Conservation (phyloP, 2,888 invertebrate genomes). For the Amblyjoppa proteus region DNA sequence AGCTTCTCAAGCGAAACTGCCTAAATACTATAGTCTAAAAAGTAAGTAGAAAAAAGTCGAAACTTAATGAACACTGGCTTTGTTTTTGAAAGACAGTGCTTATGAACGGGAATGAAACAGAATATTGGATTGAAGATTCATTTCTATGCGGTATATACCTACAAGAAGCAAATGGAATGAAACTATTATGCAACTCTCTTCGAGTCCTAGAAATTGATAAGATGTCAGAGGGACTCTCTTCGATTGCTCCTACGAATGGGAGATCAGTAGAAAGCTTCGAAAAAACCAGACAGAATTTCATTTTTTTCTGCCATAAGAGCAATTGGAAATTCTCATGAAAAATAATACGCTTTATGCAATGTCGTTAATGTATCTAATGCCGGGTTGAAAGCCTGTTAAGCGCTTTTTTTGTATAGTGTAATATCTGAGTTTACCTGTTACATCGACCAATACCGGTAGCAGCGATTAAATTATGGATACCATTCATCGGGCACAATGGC, state of each 20-base stretch:
- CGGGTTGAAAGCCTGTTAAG: conserved; percentile 2
- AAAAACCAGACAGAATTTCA: not conserved
- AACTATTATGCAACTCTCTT: not conserved
- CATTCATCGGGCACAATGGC: conserved; percentile 12
- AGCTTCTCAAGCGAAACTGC: conserved; percentile 58
- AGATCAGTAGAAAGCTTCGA: not conserved
- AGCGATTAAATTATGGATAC: conserved; percentile 16
- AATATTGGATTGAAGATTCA: conserved; percentile 1
- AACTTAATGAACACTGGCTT: conserved; percentile 6
- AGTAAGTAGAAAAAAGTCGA: conserved; percentile 49
- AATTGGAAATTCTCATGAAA: conserved; percentile 19
- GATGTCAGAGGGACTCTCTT: not conserved
- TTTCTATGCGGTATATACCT: not conserved
- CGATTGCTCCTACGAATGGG: not conserved
- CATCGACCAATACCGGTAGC: conserved; percentile 3
- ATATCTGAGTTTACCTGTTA: conserved; percentile 49
- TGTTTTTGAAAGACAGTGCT: not conserved
- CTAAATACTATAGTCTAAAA: conserved; percentile 55
- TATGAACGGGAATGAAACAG: not conserved
- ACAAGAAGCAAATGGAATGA: not conserved
- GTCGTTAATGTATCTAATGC: conserved; percentile 28
- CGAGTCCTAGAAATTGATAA: not conserved
- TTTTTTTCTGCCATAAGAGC: conserved; percentile 13
- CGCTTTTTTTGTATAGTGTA: conserved; percentile 60
- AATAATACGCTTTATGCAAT: conserved; percentile 52